A percentile compares a stretch with the other conserved stretches of the same genome.
These are phyloP conservation scores for Palythoa heliodiscus DNA, from an alignment of 92 coral and sea anemone genomes.

Conservation along the genomic window DNA sequence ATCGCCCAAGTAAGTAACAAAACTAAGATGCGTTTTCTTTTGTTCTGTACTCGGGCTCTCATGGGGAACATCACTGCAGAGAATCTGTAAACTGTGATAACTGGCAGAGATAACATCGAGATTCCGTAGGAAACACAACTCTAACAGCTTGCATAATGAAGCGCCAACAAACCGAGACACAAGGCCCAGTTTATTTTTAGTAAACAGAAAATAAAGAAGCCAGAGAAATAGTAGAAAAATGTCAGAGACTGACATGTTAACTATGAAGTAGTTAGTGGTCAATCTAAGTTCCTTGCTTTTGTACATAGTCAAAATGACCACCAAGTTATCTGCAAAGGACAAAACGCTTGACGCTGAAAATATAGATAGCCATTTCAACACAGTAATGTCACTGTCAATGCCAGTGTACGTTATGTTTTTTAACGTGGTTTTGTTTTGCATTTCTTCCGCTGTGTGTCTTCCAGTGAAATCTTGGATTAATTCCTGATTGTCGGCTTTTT, in stretches of 20 bases:
- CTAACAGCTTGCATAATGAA: background rate
- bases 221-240: too few relatives aligned
- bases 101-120: slow-evolving; percentile 33
- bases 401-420: slow-evolving; percentile 2
- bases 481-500: too few relatives aligned
- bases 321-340: slow-evolving; percentile 10
- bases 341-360: slow-evolving; percentile 5
- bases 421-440: background rate
- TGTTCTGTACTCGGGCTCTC: slow-evolving; percentile 46
- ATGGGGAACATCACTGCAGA: slow-evolving; percentile 46
- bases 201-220: background rate
- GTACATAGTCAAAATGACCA: slow-evolving; percentile 10
- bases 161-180: background rate
- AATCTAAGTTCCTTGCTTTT: background rate
- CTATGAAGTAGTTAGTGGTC: slow-evolving; percentile 5
- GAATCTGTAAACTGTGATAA: slow-evolving; percentile 37
- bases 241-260: background rate
- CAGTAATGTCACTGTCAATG: background rate
- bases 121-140: background rate
- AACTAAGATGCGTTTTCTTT: slow-evolving; percentile 32
- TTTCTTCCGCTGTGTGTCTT: background rate
- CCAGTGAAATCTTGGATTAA: too few relatives aligned
- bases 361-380: background rate
- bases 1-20: slow-evolving; percentile 41
- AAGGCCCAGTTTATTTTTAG: background rate